phyloP scores from a whole-genome alignment of 2,797 vertebrate genomes.

The Neosilurus hyrtlii region DNA sequence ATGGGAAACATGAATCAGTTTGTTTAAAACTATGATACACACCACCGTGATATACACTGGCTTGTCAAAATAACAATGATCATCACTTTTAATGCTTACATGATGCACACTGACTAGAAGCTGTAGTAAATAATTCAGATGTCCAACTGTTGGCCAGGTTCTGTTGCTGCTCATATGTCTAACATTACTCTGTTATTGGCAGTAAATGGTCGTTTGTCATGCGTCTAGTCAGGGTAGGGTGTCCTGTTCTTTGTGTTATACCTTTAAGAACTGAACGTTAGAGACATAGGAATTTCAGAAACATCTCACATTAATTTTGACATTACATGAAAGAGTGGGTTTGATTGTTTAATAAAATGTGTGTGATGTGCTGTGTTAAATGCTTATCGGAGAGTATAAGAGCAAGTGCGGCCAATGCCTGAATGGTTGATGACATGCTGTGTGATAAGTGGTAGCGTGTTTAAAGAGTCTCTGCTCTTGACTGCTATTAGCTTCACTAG shows the following conservation, averaged over 20 bases:
- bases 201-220: background rate
- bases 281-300: background rate
- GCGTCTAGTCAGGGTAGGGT: background rate
- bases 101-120: background rate
- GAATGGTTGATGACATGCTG: constrained; percentile 36
- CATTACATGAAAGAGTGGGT: background rate
- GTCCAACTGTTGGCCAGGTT: background rate
- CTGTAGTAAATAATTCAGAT: background rate
- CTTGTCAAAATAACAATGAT: background rate
- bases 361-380: constrained; percentile 2
- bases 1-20: background rate
- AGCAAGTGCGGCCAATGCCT: constrained; percentile 15
- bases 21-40: background rate
- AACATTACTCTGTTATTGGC: background rate
- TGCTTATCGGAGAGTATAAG: background rate
- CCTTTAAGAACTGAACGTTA: background rate
- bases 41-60: too few relatives aligned
- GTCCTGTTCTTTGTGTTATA: too few relatives aligned
- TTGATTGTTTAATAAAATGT: background rate
- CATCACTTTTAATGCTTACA: background rate
- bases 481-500: constrained; percentile 51
- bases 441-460: constrained; percentile 40
- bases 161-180: background rate
- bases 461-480: constrained; percentile 36
- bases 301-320: background rate